These are phyloP conservation scores for Antechinus flavipes DNA, from an alignment of 2,113 vertebrate genomes.

Conservation along the genomic window DNA sequence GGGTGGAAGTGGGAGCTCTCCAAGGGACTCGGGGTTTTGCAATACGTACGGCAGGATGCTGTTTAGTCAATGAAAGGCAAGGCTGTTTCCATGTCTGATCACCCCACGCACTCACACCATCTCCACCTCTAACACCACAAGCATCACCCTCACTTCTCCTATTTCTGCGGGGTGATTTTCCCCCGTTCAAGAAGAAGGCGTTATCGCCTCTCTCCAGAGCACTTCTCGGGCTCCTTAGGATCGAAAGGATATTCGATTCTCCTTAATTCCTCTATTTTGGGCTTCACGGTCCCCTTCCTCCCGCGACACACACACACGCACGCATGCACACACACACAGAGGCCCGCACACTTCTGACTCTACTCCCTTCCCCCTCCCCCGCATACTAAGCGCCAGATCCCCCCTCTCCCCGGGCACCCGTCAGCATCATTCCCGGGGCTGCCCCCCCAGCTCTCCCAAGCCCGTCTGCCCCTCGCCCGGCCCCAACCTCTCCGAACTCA, in stretches of 20 bases:
- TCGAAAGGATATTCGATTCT: not conserved
- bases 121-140: not conserved
- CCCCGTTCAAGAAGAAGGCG: not conserved
- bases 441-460: not conserved
- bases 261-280: not conserved
- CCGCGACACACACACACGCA: constrained; percentile 46
- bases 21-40: not conserved
- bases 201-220: not conserved
- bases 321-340: not conserved
- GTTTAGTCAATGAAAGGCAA: not conserved
- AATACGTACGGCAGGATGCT: not conserved
- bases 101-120: not conserved
- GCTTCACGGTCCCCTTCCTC: not conserved
- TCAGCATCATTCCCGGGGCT: not conserved
- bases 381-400: not conserved
- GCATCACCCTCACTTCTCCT: not conserved
- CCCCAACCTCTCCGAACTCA: not conserved
- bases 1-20: not conserved
- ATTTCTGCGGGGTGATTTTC: not conserved
- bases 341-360: constrained; percentile 17
- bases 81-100: not conserved
- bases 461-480: not conserved
- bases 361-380: not conserved
- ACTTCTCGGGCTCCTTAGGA: not conserved
- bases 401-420: not conserved